Conservation (phyloP, 2,888 invertebrate genomes). For the Leucoma salicis region DNA sequence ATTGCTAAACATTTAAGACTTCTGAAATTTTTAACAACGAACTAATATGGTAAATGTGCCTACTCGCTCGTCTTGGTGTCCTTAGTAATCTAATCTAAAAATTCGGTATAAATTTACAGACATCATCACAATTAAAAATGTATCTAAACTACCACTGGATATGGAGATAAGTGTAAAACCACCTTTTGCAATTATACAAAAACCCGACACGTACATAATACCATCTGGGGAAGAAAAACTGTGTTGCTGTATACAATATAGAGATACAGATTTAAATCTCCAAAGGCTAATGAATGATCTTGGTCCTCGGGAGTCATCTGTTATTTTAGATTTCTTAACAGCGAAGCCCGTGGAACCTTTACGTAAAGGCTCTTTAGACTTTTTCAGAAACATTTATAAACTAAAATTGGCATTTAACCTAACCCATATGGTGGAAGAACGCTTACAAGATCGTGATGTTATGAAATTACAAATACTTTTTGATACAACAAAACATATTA, state of each 20-base stretch:
- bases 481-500: constrained; percentile 67
- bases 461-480: constrained; percentile 73
- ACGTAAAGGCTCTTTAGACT: constrained; percentile 54
- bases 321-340: constrained; percentile 65
- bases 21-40: too few relatives aligned
- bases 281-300: constrained; percentile 47
- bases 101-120: constrained; percentile 67
- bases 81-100: too few relatives aligned
- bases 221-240: constrained; percentile 50
- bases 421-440: constrained; percentile 60
- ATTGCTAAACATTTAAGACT: too few relatives aligned
- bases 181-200: constrained; percentile 76
- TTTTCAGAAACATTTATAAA: constrained; percentile 71
- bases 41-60: too few relatives aligned
- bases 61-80: too few relatives aligned
- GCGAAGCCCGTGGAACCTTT: constrained; percentile 57
- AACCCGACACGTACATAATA: constrained; percentile 61
- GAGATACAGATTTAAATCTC: constrained; percentile 58
- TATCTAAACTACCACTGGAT: constrained; percentile 73
- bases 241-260: constrained; percentile 67
- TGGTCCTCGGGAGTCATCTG: constrained; percentile 46
- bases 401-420: constrained; percentile 70
- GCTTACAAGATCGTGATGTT: constrained; percentile 65
- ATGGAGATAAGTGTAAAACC: constrained; percentile 68
- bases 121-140: constrained; percentile 78